Conservation (phyloP, 2,113 vertebrate species). For the Pandion haliaetus region DNA sequence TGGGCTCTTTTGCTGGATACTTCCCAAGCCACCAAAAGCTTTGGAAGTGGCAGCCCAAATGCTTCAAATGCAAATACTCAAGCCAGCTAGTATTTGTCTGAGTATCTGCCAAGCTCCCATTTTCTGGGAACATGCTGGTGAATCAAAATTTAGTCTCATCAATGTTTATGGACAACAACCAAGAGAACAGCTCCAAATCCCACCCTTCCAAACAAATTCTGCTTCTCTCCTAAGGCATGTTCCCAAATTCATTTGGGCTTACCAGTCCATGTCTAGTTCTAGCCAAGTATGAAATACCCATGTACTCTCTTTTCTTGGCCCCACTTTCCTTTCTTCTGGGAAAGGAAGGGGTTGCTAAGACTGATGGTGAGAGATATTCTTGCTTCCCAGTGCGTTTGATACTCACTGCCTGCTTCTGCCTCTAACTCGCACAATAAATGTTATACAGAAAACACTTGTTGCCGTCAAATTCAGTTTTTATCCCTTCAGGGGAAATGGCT, state of each 20-base stretch:
- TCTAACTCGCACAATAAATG: neutral
- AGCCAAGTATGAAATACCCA: neutral
- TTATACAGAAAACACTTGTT: neutral
- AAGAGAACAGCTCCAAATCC: conserved; percentile 13
- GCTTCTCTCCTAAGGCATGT: neutral
- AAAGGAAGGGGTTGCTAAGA: neutral
- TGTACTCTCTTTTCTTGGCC: neutral
- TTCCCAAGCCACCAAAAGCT: conserved; percentile 35
- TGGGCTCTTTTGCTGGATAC: conserved; percentile 26
- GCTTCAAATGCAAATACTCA: conserved; percentile 10
- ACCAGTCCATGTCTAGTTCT: neutral
- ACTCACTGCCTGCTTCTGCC: neutral
- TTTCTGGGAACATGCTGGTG: conserved; percentile 20
- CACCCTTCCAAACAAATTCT: neutral
- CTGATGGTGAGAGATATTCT: neutral
- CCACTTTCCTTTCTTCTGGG: neutral
- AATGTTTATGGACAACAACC: conserved; percentile 48
- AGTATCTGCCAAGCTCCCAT: conserved; percentile 31
- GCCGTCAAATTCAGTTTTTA: neutral
- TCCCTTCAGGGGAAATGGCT: neutral
- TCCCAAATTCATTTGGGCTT: neutral
- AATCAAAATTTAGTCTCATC: conserved; percentile 43
- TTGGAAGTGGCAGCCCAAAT: conserved; percentile 11
- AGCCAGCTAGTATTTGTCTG: neutral
- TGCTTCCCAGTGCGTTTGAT: neutral